Conservation (phyloP, 2,888 invertebrate genomes). For the Macrosoma leucophasiata region DNA sequence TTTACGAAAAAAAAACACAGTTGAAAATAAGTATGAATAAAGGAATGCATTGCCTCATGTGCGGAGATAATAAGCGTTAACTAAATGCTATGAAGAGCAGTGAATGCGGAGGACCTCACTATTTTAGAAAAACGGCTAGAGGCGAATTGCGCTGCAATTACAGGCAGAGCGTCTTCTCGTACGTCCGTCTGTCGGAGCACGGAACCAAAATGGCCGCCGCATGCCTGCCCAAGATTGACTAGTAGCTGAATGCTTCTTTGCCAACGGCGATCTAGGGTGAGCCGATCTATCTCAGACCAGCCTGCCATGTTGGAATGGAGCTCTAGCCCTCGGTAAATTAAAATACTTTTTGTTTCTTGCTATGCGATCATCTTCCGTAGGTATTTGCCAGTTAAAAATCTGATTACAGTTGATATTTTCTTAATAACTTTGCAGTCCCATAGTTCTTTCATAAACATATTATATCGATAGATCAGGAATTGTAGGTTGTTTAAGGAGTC, state of each 20-base stretch:
- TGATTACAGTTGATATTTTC: too few species aligned
- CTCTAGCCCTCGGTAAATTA: conserved; percentile 57
- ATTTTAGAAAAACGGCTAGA: conserved; percentile 60
- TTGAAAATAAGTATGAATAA: too few species aligned
- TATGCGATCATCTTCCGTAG: conserved; percentile 48
- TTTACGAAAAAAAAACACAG: too few species aligned
- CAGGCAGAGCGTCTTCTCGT: conserved; percentile 54
- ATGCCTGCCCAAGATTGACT: conserved; percentile 70
- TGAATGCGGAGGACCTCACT: conserved; percentile 19
- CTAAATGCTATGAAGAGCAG: too few species aligned
- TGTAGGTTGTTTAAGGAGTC: too few species aligned
- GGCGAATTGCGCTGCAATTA: conserved; percentile 67
- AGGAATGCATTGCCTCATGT: too few species aligned
- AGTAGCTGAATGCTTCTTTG: conserved; percentile 62
- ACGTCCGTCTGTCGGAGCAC: conserved; percentile 51
- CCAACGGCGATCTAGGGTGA: conserved; percentile 63
- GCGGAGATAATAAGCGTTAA: too few species aligned
- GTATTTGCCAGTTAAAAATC: too few species aligned
- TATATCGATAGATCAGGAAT: too few species aligned
- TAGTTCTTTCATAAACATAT: too few species aligned
- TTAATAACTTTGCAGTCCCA: too few species aligned
- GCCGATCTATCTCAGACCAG: conserved; percentile 52
- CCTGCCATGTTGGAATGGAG: conserved; percentile 55
- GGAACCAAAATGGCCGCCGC: conserved; percentile 61
- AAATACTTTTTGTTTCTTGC: conserved; percentile 66